These are phyloP conservation scores for Protosalanx chinensis DNA, from an alignment of 2,797 vertebrate species.

Conservation along the genomic window DNA sequence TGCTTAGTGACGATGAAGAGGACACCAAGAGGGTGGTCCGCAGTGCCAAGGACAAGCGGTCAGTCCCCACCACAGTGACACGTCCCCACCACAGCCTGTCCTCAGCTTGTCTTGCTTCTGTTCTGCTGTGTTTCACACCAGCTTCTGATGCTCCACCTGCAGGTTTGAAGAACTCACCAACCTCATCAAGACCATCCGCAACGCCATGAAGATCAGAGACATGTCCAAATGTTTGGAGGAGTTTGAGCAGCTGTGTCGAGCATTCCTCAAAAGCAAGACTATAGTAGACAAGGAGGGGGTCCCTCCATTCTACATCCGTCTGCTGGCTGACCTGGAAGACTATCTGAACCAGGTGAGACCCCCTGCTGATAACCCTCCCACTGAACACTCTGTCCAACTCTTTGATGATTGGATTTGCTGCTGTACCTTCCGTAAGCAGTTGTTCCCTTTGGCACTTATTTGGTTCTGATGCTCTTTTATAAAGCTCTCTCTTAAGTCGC, in stretches of 20 bases:
- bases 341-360: constrained; percentile 84
- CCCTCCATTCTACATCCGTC: constrained; percentile 85
- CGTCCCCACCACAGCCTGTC: background rate
- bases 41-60: constrained; percentile 93
- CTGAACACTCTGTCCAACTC: background rate
- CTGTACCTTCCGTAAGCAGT: too few relatives aligned
- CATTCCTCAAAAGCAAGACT: constrained; percentile 87
- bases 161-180: constrained; percentile 93
- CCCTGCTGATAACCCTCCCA: too few relatives aligned
- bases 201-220: constrained; percentile 94
- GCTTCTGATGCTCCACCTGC: background rate
- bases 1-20: constrained; percentile 91
- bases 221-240: constrained; percentile 91
- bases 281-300: constrained; percentile 92
- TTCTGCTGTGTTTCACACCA: background rate
- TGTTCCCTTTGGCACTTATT: too few relatives aligned
- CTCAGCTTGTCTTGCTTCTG: background rate
- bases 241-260: constrained; percentile 88
- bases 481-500: too few relatives aligned
- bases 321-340: constrained; percentile 87
- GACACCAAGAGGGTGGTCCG: constrained; percentile 91
- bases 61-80: background rate
- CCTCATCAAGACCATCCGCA: constrained; percentile 89
- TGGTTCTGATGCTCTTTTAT: too few relatives aligned
- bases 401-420: too few relatives aligned